Base-by-base conservation (phyloP, 2,113 vertebrate species). In the Dryoscopus gambensis region DNA sequence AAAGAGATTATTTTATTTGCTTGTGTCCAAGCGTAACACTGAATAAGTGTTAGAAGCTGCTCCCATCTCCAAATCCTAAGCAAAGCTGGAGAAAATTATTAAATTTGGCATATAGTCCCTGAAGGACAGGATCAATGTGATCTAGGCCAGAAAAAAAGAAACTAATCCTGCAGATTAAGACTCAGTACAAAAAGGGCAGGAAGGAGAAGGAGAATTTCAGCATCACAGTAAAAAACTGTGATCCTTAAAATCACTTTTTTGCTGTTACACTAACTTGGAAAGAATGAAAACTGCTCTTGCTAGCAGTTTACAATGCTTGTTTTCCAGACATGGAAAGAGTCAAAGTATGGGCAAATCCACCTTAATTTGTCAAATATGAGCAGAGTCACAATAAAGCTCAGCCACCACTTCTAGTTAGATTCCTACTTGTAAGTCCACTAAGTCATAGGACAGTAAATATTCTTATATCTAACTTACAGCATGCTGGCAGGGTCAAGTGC, bases 401-500 rank as follows among this genome's bases (percentile, higher is more conserved):
- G 23, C 39, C 21, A 55, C 50, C 9, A n/a, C 24, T 9, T 70
- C 18, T 31, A 33, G 7, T 35, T 75, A 70, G 10, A 9, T n/a
- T 73, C 20, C 39, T 56, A 40, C 7, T n/a, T 62, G 7, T 46
- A 64, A 77, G 40, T n/a, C 28, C 4, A 4, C 40, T 19, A 46
- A 22, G 35, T 63, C 18, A 11, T 47, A 52, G 37, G 10, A 60
- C 52, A 14, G 11, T 14, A 30, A 33, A 50, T 25, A 7, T 19
- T 46, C 28, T 44, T 39, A 11, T 11, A 24, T 10, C 21, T 53
- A 28, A 14, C 21, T 39, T 44, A n/a, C 0, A 3, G 17, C 18
- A 49, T 2, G 2, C 21, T 64, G 59, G 13, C 18, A 40, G 24
- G 10, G 19, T 44, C 55, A 70, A 0, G 0, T n/a, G 7, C 24